phyloP scores from a whole-genome alignment of 2,797 vertebrate genomes.

The Lithobates sylvaticus region DNA sequence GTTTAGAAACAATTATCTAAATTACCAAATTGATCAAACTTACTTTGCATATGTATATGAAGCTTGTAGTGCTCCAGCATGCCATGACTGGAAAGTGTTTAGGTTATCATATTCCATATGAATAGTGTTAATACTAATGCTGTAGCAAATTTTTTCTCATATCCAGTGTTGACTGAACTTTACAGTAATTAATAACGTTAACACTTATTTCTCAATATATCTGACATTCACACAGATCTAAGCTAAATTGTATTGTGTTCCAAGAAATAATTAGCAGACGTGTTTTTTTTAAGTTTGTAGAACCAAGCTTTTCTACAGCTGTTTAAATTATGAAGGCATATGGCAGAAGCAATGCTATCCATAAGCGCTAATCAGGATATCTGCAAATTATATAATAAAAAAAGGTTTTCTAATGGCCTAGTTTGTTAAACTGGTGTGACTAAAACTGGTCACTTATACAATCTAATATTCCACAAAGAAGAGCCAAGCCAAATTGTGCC shows the following conservation, averaged over 20 bases:
- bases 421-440: neutral
- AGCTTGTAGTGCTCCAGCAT: neutral
- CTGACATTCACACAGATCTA: slow-evolving; percentile 38
- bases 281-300: slow-evolving; percentile 30
- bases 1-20: no score
- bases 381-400: slow-evolving; percentile 50
- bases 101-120: slow-evolving; percentile 11
- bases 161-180: slow-evolving; percentile 41
- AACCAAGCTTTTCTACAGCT: slow-evolving; percentile 34
- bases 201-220: slow-evolving; percentile 11
- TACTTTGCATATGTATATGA: no score
- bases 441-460: neutral
- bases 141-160: slow-evolving; percentile 19
- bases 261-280: slow-evolving; percentile 58
- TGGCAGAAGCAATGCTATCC: slow-evolving; percentile 35
- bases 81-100: slow-evolving; percentile 15
- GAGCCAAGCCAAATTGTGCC: no score
- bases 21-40: no score
- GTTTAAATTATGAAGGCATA: slow-evolving; percentile 55
- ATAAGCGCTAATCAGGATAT: slow-evolving; percentile 30
- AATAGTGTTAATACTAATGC: slow-evolving; percentile 26
- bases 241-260: slow-evolving; percentile 44
- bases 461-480: neutral
- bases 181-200: slow-evolving; percentile 47
- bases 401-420: slow-evolving; percentile 10